Evolutionary conservation across 2,888 invertebrate genomes (phyloP).

Genomic region (Synanthedon myopaeformis): DNA sequence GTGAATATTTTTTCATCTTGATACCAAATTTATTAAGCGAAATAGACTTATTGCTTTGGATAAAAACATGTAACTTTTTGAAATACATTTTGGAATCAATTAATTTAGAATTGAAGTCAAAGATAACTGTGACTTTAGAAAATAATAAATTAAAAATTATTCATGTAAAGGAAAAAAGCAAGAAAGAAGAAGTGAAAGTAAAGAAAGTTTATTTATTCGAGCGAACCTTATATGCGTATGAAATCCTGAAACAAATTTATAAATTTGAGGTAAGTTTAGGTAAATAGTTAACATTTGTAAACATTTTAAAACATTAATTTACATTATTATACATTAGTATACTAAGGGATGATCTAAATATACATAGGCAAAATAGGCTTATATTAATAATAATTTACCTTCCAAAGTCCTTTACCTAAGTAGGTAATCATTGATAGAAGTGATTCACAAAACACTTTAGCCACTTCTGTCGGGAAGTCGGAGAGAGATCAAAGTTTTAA

Average conservation of each 20-base stretch:
- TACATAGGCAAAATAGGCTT: too few relatives aligned
- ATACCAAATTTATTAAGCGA: background rate
- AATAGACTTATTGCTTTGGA: background rate
- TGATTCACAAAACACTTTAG: too few relatives aligned
- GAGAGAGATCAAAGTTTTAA: too few relatives aligned
- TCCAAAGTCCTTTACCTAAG: too few relatives aligned
- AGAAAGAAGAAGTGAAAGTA: background rate
- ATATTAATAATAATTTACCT: too few relatives aligned
- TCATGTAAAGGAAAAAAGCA: background rate
- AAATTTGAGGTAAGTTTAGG: constrained; percentile 5
- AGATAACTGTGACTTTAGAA: background rate
- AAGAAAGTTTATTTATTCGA: constrained; percentile 3
- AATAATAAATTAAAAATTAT: background rate
- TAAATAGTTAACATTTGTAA: too few relatives aligned
- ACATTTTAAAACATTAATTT: too few relatives aligned
- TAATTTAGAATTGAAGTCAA: background rate
- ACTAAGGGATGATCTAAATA: too few relatives aligned
- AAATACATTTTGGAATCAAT: background rate
- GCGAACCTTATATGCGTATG: constrained; percentile 5
- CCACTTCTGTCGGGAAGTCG: too few relatives aligned
- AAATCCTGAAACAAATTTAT: constrained; percentile 5
- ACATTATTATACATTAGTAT: too few relatives aligned
- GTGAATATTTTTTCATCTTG: background rate
- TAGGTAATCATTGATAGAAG: too few relatives aligned
- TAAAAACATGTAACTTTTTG: background rate